phyloP scores from a whole-genome alignment of 2,888 invertebrate genomes.

The Leptinotarsa haldemani region DNA sequence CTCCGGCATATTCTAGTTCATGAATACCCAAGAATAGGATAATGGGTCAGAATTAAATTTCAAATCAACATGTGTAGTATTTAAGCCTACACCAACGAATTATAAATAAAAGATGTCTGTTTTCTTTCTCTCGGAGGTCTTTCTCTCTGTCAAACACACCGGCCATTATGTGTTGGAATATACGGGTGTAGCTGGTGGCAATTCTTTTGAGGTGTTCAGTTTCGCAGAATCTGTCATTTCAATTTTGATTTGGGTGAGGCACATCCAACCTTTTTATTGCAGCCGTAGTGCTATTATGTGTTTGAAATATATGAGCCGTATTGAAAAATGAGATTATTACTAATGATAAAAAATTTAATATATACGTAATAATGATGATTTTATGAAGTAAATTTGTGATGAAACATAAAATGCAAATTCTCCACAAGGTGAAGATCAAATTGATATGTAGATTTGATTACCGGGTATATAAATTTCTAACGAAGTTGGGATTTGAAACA shows the following conservation, averaged over 20 bases:
- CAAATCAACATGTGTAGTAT: conserved; percentile 43
- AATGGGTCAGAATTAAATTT: conserved; percentile 42
- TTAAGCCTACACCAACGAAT: conserved; percentile 36
- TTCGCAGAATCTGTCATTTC: conserved; percentile 14
- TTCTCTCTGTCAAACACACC: conserved; percentile 22
- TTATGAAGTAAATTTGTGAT: too few relatives aligned
- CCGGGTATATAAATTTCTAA: too few relatives aligned
- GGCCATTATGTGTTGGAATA: not conserved
- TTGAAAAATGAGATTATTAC: not conserved
- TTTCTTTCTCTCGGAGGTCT: conserved; percentile 7
- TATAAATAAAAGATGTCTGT: conserved; percentile 39
- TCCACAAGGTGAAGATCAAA: too few relatives aligned
- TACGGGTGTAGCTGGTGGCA: conserved; percentile 9
- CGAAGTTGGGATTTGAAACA: too few relatives aligned
- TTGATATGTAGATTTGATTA: too few relatives aligned
- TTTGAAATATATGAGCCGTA: not conserved
- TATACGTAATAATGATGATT: too few relatives aligned
- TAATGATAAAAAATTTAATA: too few relatives aligned
- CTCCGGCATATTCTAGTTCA: conserved; percentile 24
- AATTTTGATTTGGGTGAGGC: conserved; percentile 16
- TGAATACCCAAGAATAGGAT: conserved; percentile 33
- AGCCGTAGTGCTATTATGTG: not conserved
- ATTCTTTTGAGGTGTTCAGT: conserved; percentile 10
- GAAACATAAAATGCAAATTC: too few relatives aligned
- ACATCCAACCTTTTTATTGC: not conserved